Percentiles rank a stretch among this genome's conserved stretches.
phyloP scores from a whole-genome alignment of 2,797 vertebrate genomes.

The Pempheris klunzingeri region DNA sequence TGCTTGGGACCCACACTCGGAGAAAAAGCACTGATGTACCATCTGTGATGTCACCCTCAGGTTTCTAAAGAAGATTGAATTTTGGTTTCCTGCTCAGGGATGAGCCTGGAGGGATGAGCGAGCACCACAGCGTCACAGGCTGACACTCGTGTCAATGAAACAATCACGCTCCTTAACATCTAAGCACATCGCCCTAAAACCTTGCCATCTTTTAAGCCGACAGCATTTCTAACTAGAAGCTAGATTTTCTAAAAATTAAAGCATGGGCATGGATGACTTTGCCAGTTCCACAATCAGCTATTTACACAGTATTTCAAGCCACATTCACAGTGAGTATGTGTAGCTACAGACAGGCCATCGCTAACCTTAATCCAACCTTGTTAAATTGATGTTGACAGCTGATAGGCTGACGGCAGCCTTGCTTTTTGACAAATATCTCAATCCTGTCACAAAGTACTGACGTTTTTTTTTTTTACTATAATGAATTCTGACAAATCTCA shows the following conservation, averaged over 20 bases:
- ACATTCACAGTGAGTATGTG: too few species aligned
- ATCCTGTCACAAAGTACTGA: not conserved
- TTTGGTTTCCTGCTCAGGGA: constrained; percentile 9
- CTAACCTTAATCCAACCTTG: too few species aligned
- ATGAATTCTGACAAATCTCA: constrained; percentile 4
- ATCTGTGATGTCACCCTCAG: not conserved
- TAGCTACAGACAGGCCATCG: not conserved
- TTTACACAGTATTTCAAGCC: not conserved
- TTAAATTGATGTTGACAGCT: not conserved
- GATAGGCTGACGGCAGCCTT: too few species aligned
- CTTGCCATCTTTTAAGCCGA: not conserved
- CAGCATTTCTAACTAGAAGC: not conserved
- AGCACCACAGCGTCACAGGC: not conserved
- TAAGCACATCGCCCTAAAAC: not conserved
- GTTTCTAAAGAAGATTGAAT: constrained; percentile 5
- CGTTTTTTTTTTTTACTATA: not conserved
- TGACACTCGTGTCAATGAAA: not conserved
- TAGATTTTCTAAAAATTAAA: not conserved
- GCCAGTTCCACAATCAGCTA: too few species aligned
- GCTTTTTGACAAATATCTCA: not conserved
- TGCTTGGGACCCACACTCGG: not conserved
- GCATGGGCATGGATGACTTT: too few species aligned
- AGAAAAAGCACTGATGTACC: not conserved
- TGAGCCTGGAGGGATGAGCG: not conserved
- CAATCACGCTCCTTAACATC: not conserved